These are phyloP conservation scores for Hafferia zeledoni DNA, from an alignment of 2,797 vertebrate genomes.

Conservation along the genomic window DNA sequence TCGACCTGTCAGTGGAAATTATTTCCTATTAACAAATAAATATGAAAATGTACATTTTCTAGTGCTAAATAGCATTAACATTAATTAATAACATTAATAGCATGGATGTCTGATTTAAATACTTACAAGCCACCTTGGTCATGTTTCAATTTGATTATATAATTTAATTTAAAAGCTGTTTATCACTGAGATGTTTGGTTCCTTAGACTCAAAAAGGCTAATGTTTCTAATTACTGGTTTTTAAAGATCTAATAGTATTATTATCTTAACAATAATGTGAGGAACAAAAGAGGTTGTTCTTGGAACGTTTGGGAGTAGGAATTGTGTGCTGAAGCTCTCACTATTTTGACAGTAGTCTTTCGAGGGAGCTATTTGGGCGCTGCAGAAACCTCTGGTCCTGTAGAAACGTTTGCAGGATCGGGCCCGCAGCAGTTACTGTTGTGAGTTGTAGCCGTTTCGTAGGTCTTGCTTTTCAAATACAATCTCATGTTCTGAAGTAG, in stretches of 20 bases:
- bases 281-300: not conserved
- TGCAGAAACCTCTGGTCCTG: not conserved
- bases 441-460: not conserved
- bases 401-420: not conserved
- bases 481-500: not conserved
- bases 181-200: not conserved
- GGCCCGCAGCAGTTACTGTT: not conserved
- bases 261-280: not conserved
- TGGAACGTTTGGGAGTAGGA: not conserved
- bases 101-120: not conserved
- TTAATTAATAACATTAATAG: not conserved
- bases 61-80: not conserved
- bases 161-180: not conserved
- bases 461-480: not conserved
- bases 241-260: not conserved
- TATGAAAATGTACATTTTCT: not conserved
- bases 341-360: not conserved
- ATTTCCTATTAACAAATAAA: not conserved
- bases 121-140: not conserved
- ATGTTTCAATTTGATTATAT: not conserved
- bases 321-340: not conserved
- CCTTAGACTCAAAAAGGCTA: not conserved
- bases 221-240: not conserved
- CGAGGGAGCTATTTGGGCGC: not conserved
- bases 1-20: not conserved